These are phyloP conservation scores for Volucella zonaria DNA, from an alignment of 2,888 invertebrate species.

Conservation along the genomic window DNA sequence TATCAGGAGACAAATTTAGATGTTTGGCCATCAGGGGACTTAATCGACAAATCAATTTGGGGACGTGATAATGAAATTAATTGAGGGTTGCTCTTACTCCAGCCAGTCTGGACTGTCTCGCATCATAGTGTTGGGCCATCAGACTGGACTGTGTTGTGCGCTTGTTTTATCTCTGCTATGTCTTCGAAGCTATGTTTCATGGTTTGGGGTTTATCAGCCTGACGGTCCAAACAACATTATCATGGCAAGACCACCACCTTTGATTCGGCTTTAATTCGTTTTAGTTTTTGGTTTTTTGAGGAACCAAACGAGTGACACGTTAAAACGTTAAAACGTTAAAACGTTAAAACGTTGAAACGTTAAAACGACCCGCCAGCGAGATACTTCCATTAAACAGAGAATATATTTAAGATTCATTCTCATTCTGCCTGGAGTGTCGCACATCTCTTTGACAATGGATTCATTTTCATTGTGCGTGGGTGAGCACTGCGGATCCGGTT, in stretches of 20 bases:
- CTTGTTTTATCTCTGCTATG: conserved; percentile 52
- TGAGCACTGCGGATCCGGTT: conserved; percentile 69
- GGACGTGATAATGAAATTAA: conserved; percentile 77
- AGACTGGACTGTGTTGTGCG: background rate
- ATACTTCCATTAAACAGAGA: conserved; percentile 61
- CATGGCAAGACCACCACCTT: conserved; percentile 66
- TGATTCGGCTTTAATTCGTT: conserved; percentile 66
- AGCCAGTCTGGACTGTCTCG: conserved; percentile 37
- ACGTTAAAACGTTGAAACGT: too few species aligned
- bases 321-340: too few species aligned
- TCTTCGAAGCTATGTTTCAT: conserved; percentile 64
- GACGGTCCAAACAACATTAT: conserved; percentile 58
- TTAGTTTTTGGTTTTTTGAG: conserved; percentile 53
- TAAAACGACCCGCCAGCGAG: conserved; percentile 2
- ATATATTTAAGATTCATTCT: conserved; percentile 63
- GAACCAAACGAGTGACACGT: conserved; percentile 41
- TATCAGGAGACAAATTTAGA: conserved; percentile 74
- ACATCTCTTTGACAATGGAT: conserved; percentile 67
- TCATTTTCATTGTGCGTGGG: conserved; percentile 63
- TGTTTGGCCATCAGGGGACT: conserved; percentile 74
- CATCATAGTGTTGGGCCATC: too few species aligned
- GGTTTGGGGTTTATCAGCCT: conserved; percentile 68
- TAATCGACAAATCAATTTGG: conserved; percentile 76
- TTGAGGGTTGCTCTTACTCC: conserved; percentile 75
- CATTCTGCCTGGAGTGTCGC: conserved; percentile 43